Percentiles rank a stretch among this genome's conserved stretches.
Evolutionary conservation across 2,888 invertebrate genomes (phyloP).

Genomic region (Pristionchus arcanus): DNA sequence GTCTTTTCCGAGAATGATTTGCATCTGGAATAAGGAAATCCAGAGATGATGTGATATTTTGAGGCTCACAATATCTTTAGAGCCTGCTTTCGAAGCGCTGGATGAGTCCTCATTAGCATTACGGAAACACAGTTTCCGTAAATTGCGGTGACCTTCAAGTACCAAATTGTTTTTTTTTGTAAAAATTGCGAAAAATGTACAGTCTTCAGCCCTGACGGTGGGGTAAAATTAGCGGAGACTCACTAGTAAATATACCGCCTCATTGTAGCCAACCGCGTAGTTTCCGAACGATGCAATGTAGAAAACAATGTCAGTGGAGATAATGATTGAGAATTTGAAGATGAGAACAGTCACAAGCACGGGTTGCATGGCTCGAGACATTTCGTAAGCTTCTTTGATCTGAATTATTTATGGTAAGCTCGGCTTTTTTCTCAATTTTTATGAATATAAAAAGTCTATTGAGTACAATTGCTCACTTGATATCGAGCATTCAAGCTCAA

Average conservation of each 20-base stretch:
- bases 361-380: background rate
- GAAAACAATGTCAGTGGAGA: background rate
- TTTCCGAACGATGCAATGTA: background rate
- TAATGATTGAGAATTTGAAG: background rate
- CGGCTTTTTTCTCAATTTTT: too few relatives aligned
- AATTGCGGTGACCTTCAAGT: background rate
- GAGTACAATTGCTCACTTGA: background rate
- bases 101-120: background rate
- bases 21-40: background rate
- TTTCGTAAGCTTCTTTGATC: constrained; percentile 8
- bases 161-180: background rate
- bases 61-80: background rate
- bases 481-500: background rate
- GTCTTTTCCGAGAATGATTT: background rate
- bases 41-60: background rate
- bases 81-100: background rate
- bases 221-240: too few relatives aligned
- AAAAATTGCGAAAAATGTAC: background rate
- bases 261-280: background rate
- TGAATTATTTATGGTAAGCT: background rate
- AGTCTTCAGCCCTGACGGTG: too few relatives aligned
- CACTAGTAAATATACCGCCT: background rate
- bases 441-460: too few relatives aligned
- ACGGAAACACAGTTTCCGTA: background rate
- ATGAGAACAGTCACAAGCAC: background rate